Percentiles rank a stretch among this genome's conserved stretches.
phyloP scores from a whole-genome alignment of 2,113 vertebrate genomes.

The Calidris pygmaea region DNA sequence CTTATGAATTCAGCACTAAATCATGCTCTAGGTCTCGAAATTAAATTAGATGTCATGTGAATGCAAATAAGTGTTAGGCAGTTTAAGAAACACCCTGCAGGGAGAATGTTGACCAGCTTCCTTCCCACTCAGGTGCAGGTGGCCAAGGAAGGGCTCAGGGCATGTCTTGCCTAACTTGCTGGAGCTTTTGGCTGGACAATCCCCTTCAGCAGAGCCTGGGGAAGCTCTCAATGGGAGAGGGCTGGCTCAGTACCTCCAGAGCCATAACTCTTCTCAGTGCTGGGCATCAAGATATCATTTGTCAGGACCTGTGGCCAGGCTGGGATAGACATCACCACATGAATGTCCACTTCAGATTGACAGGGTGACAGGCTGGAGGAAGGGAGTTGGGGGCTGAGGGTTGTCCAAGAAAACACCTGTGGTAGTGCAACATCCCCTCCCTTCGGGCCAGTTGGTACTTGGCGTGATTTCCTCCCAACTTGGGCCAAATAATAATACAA shows the following conservation, averaged over 20 bases:
- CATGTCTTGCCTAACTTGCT: neutral
- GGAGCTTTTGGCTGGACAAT: neutral
- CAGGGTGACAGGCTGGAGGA: neutral
- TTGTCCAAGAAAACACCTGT: neutral
- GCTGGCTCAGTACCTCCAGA: neutral
- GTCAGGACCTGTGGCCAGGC: neutral
- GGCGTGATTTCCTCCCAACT: neutral
- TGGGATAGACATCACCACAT: too few relatives aligned
- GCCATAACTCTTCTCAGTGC: neutral
- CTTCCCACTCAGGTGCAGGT: neutral
- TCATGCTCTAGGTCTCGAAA: neutral
- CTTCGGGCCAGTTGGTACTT: neutral
- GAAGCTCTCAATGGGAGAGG: neutral
- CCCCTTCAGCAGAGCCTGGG: neutral
- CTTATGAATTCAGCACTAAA: neutral
- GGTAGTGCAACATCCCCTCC: neutral
- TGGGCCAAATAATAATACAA: neutral
- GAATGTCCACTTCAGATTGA: neutral
- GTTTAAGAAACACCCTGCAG: neutral
- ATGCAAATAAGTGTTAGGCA: neutral
- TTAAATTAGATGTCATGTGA: neutral
- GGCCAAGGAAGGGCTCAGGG: accelerated
- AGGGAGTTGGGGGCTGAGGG: neutral
- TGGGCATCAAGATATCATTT: neutral
- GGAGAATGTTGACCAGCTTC: neutral